phyloP scores from a whole-genome alignment of 2,113 vertebrate species.

The Accipiter cooperii region DNA sequence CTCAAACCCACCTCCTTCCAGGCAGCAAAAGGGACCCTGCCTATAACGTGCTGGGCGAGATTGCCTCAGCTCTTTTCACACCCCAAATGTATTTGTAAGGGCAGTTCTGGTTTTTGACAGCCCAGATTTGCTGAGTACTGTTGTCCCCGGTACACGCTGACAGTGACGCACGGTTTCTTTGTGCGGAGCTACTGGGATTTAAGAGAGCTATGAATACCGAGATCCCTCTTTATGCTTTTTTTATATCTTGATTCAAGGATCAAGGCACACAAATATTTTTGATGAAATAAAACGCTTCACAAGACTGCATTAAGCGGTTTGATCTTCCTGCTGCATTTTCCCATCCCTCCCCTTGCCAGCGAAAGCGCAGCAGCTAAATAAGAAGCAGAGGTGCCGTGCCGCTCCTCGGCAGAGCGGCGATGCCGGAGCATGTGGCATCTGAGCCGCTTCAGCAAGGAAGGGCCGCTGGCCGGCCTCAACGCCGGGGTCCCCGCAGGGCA shows the following conservation, averaged over 20 bases:
- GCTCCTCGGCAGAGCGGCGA: background rate
- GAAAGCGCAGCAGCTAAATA: background rate
- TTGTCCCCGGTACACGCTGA: background rate
- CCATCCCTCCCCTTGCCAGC: background rate
- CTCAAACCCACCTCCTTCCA: background rate
- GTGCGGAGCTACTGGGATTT: background rate
- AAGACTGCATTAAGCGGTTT: background rate
- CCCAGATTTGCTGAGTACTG: background rate
- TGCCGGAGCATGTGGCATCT: fast-evolving
- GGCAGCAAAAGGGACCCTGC: background rate
- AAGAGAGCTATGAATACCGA: background rate
- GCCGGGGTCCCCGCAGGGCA: fast-evolving
- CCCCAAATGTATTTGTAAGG: background rate
- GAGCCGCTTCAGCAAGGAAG: background rate
- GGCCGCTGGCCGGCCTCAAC: background rate
- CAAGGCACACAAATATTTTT: background rate
- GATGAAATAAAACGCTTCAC: background rate
- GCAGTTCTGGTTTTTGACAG: background rate
- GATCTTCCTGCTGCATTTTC: background rate
- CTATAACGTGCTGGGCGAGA: background rate
- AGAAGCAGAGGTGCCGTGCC: background rate
- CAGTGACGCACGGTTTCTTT: background rate
- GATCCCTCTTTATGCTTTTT: background rate
- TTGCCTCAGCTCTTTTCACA: background rate
- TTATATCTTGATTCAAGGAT: background rate